Evolutionary conservation across 2,888 invertebrate species (phyloP), one percentile per base, ranked within the genome.

Genomic region (Rosalia funebris): DNA sequence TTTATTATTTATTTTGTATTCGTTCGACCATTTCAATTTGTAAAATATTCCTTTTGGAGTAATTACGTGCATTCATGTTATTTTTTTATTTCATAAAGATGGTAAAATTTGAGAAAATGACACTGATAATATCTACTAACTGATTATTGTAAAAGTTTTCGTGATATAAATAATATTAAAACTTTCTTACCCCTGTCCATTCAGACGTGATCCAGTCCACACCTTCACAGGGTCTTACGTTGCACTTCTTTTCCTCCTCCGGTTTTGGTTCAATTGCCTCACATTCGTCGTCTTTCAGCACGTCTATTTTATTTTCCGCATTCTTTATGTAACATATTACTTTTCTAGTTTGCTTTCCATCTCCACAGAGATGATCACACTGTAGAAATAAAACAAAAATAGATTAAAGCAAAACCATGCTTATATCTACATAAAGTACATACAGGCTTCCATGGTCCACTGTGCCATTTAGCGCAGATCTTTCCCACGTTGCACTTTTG

Each of bases 281-380:
- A 65, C 90, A 90, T 39, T 89, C 88, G 0, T 83, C 82, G 60
- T 92, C 90, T 0, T 84, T 83, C 14, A 93, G 79, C 1, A 91
- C 84, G 68, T 89, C 85, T 9, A 92, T 87, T 60, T 86, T 87
- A 0, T 88, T 88, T 50, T 85, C 80, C 47, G 84, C 82, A 55
- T 83, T 77, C 77, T 88, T 89, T 71, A 86, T 87, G 79, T 87
- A 91, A 79, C 98, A 98, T 0, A 88, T 88, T 0, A 96, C 91
- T 71, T 88, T 87, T 19, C 98, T 87, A 0, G 84, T 89, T 82
- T 95, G 90, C 68, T 88, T 88, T 1, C 98, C 98, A 71, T 91
- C 88, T 0, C 95, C 98, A 78, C 97, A 98, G n/a, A 96, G 83
- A 77, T 88, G 90, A 79, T 95, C 90, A 74, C 96, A 97, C 91